phyloP scores from a whole-genome alignment of 2,113 vertebrate species.

The Rhombomys opimus region DNA sequence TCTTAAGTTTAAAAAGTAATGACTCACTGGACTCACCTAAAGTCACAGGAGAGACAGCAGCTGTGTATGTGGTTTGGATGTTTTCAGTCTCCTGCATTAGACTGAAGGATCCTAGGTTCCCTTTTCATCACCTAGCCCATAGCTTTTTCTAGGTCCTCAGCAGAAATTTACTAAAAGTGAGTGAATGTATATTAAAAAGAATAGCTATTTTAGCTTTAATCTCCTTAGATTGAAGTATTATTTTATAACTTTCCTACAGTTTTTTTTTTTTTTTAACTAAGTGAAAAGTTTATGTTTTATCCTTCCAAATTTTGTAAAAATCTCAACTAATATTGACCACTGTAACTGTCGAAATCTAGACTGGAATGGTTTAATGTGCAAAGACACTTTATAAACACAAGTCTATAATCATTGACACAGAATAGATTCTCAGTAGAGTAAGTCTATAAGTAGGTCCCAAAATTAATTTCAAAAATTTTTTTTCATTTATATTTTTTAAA shows the following conservation, averaged over 20 bases:
- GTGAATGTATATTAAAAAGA: neutral
- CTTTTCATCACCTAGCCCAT: neutral
- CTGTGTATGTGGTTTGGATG: neutral
- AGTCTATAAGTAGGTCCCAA: neutral
- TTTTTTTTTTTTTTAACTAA: slow-evolving; percentile 22
- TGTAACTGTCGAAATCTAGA: neutral
- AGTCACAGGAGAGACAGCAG: neutral
- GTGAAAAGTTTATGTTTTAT: neutral
- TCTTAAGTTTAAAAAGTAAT: neutral
- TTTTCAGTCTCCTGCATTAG: accelerated
- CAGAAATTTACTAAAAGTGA: neutral
- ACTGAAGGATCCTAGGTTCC: neutral
- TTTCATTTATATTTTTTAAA: neutral
- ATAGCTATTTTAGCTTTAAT: neutral
- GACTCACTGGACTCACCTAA: neutral
- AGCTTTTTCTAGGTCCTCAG: neutral
- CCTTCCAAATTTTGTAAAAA: slow-evolving; percentile 36
- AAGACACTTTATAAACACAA: slow-evolving; percentile 30
- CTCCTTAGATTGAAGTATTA: neutral
- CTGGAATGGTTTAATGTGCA: neutral
- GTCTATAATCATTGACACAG: neutral
- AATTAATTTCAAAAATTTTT: neutral
- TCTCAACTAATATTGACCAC: neutral
- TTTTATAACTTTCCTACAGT: neutral
- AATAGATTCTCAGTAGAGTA: neutral